These are phyloP conservation scores for Muntiacus reevesi DNA, from an alignment of 2,113 vertebrate species.

Conservation along the genomic window DNA sequence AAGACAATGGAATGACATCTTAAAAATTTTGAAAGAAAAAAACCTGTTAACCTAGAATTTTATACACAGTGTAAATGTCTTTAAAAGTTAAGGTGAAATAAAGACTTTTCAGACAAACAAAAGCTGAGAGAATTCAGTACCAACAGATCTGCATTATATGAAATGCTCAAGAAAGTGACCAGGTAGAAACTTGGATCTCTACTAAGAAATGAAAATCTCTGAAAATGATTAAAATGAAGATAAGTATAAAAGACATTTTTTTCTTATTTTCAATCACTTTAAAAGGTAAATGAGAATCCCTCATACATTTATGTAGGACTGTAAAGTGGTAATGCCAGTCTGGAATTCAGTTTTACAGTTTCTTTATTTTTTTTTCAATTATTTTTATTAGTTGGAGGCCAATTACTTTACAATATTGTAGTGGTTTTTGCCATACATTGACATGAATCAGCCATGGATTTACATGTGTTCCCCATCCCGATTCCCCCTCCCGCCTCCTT, in stretches of 20 bases:
- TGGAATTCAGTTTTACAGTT: neutral
- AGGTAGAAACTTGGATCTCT: neutral
- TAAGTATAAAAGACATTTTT: neutral
- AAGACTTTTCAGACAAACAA: neutral
- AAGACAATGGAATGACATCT: neutral
- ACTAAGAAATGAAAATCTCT: neutral
- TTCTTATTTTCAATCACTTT: neutral
- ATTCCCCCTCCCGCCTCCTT: too few species aligned
- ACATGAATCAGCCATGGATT: too few species aligned
- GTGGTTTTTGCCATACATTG: too few species aligned
- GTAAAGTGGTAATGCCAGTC: neutral
- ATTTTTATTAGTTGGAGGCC: too few species aligned
- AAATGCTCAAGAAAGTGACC: neutral
- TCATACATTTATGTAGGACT: neutral
- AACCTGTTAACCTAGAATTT: neutral
- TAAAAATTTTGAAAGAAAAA: neutral
- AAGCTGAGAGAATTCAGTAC: neutral
- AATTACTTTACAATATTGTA: too few species aligned
- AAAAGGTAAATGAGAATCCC: neutral
- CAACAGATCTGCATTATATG: neutral
- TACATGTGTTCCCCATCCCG: too few species aligned
- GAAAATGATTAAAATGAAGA: neutral
- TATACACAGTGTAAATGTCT: neutral
- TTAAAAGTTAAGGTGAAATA: neutral
- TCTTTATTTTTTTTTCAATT: too few species aligned